phyloP scores from a whole-genome alignment of 2,888 invertebrate species.

The Lymantria dispar region DNA sequence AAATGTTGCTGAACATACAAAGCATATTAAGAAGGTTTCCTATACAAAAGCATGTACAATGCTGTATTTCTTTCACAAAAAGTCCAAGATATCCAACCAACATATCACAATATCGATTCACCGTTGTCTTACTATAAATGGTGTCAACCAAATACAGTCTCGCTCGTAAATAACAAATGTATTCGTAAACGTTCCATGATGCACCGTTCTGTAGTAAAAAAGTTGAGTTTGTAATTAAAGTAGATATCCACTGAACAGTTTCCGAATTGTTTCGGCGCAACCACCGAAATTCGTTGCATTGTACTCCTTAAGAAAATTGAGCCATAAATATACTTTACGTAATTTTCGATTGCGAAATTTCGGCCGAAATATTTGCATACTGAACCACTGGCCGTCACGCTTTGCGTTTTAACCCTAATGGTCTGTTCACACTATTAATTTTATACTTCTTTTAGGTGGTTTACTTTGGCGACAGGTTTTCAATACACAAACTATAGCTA shows the following conservation, averaged over 20 bases:
- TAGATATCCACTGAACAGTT: conserved; percentile 50
- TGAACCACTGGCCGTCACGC: conserved; percentile 40
- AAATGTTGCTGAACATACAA: too few species aligned
- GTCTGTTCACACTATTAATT: not conserved
- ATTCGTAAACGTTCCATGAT: conserved; percentile 49
- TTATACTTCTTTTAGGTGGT: too few species aligned
- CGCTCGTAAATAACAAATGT: conserved; percentile 74
- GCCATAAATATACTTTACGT: conserved; percentile 74
- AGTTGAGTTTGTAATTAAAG: conserved; percentile 66
- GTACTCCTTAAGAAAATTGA: conserved; percentile 61
- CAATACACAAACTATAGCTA: too few species aligned
- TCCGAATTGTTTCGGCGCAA: conserved; percentile 49
- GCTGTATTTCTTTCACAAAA: conserved; percentile 8
- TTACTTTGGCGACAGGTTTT: too few species aligned
- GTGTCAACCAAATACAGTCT: conserved; percentile 66
- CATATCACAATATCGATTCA: conserved; percentile 45
- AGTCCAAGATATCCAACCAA: conserved; percentile 10
- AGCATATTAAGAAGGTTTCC: not conserved
- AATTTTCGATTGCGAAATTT: conserved; percentile 67
- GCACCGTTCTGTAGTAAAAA: conserved; percentile 43
- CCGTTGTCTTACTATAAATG: conserved; percentile 55
- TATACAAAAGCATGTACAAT: conserved; percentile 1
- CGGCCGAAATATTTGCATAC: conserved; percentile 57
- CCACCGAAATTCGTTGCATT: conserved; percentile 61
- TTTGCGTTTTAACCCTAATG: conserved; percentile 19